Evolutionary conservation across 2,113 vertebrate species (phyloP).

Genomic region (Ammodytes dubius): DNA sequence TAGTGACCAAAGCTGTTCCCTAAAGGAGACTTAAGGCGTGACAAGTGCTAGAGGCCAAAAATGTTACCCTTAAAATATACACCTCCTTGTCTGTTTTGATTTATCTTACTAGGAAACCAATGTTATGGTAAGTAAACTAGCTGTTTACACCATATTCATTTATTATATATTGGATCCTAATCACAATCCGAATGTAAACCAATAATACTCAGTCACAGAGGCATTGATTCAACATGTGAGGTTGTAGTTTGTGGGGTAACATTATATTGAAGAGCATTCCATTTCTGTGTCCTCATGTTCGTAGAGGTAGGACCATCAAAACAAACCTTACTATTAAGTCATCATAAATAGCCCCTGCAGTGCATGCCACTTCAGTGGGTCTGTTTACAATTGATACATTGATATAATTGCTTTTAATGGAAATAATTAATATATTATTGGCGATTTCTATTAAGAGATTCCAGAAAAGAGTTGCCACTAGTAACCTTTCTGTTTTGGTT

Average conservation of each 20-base stretch:
- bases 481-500: neutral
- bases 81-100: conserved; percentile 6
- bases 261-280: neutral
- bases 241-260: neutral
- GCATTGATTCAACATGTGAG: neutral
- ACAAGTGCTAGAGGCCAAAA: neutral
- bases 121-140: neutral
- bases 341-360: neutral
- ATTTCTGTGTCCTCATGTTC: neutral
- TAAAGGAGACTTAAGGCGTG: conserved; percentile 9
- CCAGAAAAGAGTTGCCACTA: neutral
- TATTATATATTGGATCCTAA: no score
- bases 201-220: neutral
- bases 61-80: neutral
- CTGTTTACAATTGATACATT: neutral
- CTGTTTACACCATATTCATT: neutral
- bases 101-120: neutral
- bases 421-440: no score
- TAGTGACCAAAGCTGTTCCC: conserved; percentile 39
- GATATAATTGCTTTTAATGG: no score
- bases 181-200: neutral
- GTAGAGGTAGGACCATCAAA: neutral
- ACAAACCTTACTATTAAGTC: neutral
- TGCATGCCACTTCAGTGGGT: neutral
- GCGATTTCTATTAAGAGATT: no score